Percentiles rank a stretch among this genome's conserved stretches.
These are phyloP conservation scores for Hyperopisus bebe DNA, from an alignment of 2,113 vertebrate species.

Conservation along the genomic window DNA sequence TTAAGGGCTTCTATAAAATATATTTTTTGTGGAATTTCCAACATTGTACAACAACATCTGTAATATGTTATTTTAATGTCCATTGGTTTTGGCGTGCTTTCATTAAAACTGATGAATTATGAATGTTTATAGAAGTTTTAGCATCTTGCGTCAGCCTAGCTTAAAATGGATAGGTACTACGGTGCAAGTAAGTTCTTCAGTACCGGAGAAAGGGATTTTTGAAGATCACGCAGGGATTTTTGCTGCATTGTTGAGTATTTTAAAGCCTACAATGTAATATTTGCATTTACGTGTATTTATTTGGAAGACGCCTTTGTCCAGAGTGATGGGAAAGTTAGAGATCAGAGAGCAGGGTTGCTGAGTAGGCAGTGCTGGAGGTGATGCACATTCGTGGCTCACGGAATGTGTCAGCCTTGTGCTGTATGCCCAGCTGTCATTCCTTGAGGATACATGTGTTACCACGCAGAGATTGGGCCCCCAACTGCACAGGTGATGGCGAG, in stretches of 20 bases:
- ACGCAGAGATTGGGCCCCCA: background rate
- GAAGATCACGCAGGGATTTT: background rate
- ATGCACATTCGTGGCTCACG: background rate
- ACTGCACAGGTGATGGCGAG: background rate
- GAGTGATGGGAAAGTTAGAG: background rate
- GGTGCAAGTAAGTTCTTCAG: background rate
- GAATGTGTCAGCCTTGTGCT: background rate
- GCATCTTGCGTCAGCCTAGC: conserved; percentile 14
- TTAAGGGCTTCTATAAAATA: conserved; percentile 17
- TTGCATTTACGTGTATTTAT: background rate
- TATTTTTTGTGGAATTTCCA: conserved; percentile 16
- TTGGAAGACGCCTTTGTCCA: background rate
- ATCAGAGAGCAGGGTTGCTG: background rate
- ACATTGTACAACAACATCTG: conserved; percentile 31
- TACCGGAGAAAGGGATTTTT: background rate
- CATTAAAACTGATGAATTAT: conserved; percentile 26
- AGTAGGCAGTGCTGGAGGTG: background rate
- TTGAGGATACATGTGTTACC: background rate
- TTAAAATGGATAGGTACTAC: conserved; percentile 1
- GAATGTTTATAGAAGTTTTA: conserved; percentile 18
- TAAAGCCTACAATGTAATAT: background rate
- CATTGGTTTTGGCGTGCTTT: conserved; percentile 22
- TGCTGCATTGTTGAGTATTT: background rate
- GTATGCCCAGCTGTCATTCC: too few species aligned
- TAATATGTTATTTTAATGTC: conserved; percentile 29